Conservation (phyloP, 2,113 vertebrate genomes). For the Leptocoma aspasia region DNA sequence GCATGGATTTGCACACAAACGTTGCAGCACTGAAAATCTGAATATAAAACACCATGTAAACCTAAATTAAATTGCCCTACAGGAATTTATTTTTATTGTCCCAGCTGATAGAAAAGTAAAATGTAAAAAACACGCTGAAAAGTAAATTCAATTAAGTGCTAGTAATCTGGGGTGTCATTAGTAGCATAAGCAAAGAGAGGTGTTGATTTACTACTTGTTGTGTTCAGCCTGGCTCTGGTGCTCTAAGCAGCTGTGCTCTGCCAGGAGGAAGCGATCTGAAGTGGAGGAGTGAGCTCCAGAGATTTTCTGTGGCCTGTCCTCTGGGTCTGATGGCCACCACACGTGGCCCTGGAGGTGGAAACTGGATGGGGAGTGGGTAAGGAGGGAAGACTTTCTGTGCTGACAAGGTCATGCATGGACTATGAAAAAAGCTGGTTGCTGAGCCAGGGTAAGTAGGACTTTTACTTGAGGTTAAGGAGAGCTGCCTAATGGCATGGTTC, state of each 20-base stretch:
- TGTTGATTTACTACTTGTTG: neutral
- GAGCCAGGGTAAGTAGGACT: neutral
- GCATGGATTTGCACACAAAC: neutral
- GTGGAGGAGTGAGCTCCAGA: neutral
- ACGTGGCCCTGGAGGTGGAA: neutral
- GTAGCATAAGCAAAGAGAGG: neutral
- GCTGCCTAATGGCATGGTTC: neutral
- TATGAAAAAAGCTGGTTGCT: neutral
- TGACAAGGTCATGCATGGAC: neutral
- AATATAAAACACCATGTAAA: neutral
- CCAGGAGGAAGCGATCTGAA: neutral
- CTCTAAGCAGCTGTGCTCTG: neutral
- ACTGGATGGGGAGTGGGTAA: neutral
- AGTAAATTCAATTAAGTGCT: neutral
- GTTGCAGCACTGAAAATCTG: neutral
- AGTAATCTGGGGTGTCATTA: conserved; percentile 2
- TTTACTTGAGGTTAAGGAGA: neutral
- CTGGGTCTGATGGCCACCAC: neutral
- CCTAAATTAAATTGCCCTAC: neutral
- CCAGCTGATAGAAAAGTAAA: neutral
- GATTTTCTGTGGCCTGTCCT: neutral
- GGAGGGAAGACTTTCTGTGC: accelerated
- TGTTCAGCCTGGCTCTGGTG: neutral
- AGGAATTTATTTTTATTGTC: neutral
- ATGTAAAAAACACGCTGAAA: neutral